Evolutionary conservation across 2,113 vertebrate genomes (phyloP).

Genomic region (Brachyhypopomus occidentalis): DNA sequence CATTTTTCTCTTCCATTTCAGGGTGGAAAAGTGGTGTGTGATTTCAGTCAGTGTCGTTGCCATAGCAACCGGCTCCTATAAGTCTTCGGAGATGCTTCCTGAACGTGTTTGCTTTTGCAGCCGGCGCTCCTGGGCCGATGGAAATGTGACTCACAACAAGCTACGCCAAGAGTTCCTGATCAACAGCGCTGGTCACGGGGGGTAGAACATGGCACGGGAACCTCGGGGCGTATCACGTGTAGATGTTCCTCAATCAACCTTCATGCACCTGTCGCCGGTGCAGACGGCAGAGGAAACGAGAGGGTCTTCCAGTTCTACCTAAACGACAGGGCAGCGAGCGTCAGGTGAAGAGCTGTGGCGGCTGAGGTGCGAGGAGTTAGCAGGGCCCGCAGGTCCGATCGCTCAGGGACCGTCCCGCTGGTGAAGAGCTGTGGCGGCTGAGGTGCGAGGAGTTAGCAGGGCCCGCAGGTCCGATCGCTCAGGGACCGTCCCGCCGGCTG

Average conservation of each 20-base stretch:
- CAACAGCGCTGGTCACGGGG: not conserved
- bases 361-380: too few species aligned
- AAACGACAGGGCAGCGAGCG: not conserved
- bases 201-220: too few species aligned
- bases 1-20: slow-evolving; percentile 24
- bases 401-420: too few species aligned
- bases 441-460: too few species aligned
- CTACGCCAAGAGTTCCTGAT: not conserved
- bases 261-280: too few species aligned
- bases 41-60: slow-evolving; percentile 19
- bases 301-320: not conserved
- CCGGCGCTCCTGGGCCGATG: not conserved
- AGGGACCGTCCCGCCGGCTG: too few species aligned
- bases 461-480: too few species aligned
- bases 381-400: too few species aligned
- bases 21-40: slow-evolving; percentile 10
- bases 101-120: not conserved
- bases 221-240: too few species aligned
- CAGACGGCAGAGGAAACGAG: not conserved
- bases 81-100: not conserved
- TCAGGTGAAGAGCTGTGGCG: not conserved
- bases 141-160: not conserved
- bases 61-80: not conserved
- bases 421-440: too few species aligned
- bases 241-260: too few species aligned